Base-by-base conservation (phyloP, 2,888 invertebrate species). In the Tanaodytes sp. region DNA sequence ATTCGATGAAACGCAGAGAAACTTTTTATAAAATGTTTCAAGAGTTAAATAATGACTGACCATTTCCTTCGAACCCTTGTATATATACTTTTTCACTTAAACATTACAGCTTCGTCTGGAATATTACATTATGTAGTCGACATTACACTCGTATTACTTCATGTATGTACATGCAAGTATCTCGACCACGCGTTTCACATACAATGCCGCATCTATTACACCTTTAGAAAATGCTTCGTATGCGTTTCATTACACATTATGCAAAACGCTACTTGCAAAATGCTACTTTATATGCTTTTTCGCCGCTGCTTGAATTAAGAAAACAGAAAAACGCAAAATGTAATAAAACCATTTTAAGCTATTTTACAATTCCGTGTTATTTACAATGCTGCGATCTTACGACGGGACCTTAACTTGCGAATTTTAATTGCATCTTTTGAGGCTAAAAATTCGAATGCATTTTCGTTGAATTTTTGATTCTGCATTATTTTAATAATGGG, bases 101-200 rank as follows among this genome's bases (percentile, higher is more conserved):
- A 37, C 49, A 43, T 43, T 55, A 49, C 42, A 59, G 46, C 52
- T 66, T 57, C 59, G 37, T 40, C 40, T 64, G 46, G 72, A 75
- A 75, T 75, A 73, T 73, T 72, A 71, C 72, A 73, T 75, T 73
- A 73, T 73, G 65, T 54, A 72, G 69, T 75, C 73, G 45, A 61
- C 64, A 73, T 75, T 73, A 73, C 64, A 62, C 65, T 72, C 68
- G 52, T 65, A 71, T 64, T 73, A 70, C 62, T 39, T 42, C 55
- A 23, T 72, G 46, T 52, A 57, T 66, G 58, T 58, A 45, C 51
- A 57, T 51, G 52, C 45, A 23, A 23, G 23, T 23, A 23, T 23
- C 23, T 23, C 8, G 8, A 5, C 5, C 23, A 23, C 23, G 23
- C 23, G 23, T 8, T 8, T 23, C 23, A 8, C 23, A 4, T 5